Conservation (phyloP, 2,888 invertebrate species). For the Tridacna gigas region DNA sequence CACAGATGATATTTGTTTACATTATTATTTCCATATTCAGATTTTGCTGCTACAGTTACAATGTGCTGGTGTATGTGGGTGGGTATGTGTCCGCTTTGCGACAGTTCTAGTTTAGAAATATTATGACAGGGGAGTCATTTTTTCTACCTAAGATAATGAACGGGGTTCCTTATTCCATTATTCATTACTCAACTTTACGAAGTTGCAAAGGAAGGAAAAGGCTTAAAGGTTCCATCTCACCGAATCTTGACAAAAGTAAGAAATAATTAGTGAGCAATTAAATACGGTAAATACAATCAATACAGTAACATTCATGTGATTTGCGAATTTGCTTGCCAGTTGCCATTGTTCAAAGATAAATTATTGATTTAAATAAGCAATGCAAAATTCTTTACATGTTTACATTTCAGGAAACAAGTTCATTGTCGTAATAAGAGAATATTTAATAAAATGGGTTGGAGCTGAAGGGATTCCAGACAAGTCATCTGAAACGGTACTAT, state of each 20-base stretch:
- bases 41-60: no score
- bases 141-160: not conserved
- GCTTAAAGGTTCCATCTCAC: conserved; percentile 24
- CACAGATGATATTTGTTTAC: no score
- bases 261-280: no score
- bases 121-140: conserved; percentile 16
- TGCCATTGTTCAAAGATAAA: conserved; percentile 14
- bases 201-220: not conserved
- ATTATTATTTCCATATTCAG: no score
- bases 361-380: conserved; percentile 19
- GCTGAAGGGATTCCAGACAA: conserved; percentile 50
- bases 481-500: conserved; percentile 32
- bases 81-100: no score
- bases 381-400: conserved; percentile 15
- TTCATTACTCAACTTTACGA: not conserved
- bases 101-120: conserved; percentile 6
- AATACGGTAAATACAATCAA: no score
- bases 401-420: conserved; percentile 32
- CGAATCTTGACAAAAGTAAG: not conserved
- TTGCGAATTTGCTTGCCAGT: conserved; percentile 19
- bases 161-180: not conserved
- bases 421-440: conserved; percentile 40
- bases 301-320: conserved; percentile 23
- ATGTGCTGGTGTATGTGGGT: no score
- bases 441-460: conserved; percentile 55